Evolutionary conservation across 2,113 vertebrate species (phyloP).

Genomic region (Mirza zaza): DNA sequence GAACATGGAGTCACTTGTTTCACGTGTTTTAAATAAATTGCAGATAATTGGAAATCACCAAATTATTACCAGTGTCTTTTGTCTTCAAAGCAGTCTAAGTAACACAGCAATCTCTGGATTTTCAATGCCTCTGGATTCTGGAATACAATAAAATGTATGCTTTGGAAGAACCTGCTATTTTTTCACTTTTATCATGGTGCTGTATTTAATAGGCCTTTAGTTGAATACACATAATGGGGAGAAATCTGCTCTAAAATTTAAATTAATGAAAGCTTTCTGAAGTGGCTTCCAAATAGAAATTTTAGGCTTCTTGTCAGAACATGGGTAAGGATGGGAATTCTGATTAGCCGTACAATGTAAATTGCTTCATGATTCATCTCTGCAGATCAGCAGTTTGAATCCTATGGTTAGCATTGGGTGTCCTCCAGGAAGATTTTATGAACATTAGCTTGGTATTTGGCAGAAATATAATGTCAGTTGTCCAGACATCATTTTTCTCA

Average conservation of each 20-base stretch:
- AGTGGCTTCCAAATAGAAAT: constrained; percentile 63
- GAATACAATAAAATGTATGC: constrained; percentile 40
- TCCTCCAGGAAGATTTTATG: constrained; percentile 74
- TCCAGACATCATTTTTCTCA: constrained; percentile 73
- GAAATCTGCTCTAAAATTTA: constrained; percentile 65
- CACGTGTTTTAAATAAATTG: constrained; percentile 38
- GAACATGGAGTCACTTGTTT: constrained; percentile 43
- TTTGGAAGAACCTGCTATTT: constrained; percentile 14
- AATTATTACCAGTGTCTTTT: neutral
- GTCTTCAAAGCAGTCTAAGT: neutral
- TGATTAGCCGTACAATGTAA: constrained; percentile 69
- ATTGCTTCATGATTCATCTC: constrained; percentile 74
- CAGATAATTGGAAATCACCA: constrained; percentile 40
- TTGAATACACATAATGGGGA: constrained; percentile 65
- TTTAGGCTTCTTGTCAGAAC: constrained; percentile 42
- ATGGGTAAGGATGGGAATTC: constrained; percentile 67
- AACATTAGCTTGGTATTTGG: constrained; percentile 76
- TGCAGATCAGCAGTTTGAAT: constrained; percentile 77
- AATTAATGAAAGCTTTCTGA: constrained; percentile 72
- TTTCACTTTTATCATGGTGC: constrained; percentile 40
- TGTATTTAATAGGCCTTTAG: constrained; percentile 56
- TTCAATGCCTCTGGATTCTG: constrained; percentile 15
- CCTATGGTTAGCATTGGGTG: constrained; percentile 75
- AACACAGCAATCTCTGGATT: neutral
- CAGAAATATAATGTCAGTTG: constrained; percentile 67